Conservation (phyloP, 2,113 vertebrate genomes). For the Hypanus sabinus region DNA sequence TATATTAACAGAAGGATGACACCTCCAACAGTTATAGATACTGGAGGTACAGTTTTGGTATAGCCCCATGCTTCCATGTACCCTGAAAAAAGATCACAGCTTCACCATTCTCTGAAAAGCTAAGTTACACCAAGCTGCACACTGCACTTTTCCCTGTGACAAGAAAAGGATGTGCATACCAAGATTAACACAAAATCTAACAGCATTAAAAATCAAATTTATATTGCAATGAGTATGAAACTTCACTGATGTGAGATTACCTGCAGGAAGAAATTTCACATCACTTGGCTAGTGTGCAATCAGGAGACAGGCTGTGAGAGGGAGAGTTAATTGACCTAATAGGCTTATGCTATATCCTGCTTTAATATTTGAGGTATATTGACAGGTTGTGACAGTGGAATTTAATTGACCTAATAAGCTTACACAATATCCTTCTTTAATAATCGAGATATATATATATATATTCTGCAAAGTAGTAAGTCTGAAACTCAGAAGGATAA, state of each 20-base stretch:
- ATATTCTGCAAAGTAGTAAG: not conserved
- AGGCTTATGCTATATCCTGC: not conserved
- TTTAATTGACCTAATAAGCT: conserved; percentile 1
- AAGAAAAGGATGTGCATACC: not conserved
- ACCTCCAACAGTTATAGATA: not conserved
- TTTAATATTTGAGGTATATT: no score
- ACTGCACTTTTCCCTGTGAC: not conserved
- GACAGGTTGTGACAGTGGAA: not conserved
- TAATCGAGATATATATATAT: not conserved
- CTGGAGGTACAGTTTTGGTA: not conserved
- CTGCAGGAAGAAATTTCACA: not conserved
- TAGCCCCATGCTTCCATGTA: not conserved
- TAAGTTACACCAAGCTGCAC: not conserved
- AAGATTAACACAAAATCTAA: not conserved
- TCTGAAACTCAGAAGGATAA: not conserved
- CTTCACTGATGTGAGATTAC: not conserved
- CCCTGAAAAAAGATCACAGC: not conserved
- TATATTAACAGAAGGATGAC: no score
- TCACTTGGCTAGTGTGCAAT: not conserved
- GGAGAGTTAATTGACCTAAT: not conserved
- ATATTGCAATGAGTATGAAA: not conserved
- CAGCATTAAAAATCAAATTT: not conserved
- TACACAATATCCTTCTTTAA: not conserved
- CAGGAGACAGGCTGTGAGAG: not conserved
- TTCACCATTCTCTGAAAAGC: not conserved